Evolutionary conservation across 2,888 invertebrate species (phyloP).

Genomic region (Andrena bicolor): DNA sequence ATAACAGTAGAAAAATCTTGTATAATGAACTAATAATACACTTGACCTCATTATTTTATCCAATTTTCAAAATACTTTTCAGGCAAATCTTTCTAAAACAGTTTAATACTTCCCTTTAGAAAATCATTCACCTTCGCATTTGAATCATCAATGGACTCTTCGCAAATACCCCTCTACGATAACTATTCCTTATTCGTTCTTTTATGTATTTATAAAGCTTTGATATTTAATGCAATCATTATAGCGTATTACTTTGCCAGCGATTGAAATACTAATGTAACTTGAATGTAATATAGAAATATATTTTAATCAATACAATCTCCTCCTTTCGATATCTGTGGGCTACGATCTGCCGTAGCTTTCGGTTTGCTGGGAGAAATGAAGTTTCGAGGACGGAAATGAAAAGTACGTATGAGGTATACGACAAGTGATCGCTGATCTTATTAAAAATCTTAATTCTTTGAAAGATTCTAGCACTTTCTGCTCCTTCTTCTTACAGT

Average conservation of each 20-base stretch:
- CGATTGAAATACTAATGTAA: conserved; percentile 19
- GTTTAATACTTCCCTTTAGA: neutral
- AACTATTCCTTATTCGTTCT: conserved; percentile 13
- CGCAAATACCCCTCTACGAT: conserved; percentile 5
- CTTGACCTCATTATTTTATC: neutral
- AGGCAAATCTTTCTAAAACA: neutral
- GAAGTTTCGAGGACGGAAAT: conserved; percentile 39
- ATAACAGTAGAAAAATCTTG: conserved; percentile 9
- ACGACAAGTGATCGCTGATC: conserved; percentile 24
- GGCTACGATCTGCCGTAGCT: conserved; percentile 32
- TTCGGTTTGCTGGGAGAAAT: neutral
- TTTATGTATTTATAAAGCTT: conserved; percentile 25
- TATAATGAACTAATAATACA: conserved; percentile 6
- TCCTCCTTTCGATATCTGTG: neutral
- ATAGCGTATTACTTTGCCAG: conserved; percentile 12
- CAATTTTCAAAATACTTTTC: neutral
- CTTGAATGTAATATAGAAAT: conserved; percentile 25
- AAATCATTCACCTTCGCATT: neutral
- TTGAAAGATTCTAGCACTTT: neutral
- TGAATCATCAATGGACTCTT: neutral
- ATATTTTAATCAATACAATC: conserved; percentile 19
- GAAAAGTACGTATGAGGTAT: conserved; percentile 9
- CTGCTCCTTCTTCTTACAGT: neutral
- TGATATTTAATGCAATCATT: conserved; percentile 20
- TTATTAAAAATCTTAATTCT: neutral